Evolutionary conservation across 2,797 vertebrate species (phyloP), one percentile per base, ranked within the genome.

Genomic region (Salmo trutta): DNA sequence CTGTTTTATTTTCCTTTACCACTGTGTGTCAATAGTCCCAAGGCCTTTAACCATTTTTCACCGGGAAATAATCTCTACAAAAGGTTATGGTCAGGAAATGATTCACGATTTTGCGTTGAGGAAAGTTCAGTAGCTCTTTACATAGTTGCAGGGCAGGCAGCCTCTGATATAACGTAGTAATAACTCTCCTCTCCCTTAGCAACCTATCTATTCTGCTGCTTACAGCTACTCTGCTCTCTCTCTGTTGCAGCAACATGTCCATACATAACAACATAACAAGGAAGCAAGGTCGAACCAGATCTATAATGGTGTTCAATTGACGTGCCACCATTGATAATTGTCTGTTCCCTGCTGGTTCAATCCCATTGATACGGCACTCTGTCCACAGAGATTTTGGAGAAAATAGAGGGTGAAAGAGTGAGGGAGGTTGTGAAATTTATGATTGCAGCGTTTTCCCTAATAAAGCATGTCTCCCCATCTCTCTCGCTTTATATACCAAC

Each of bases 231-330:
- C 82, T 21, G 76, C 72, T 75, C 64, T 1, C 64, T 1, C 53
- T 56, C 3, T 21, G 74, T 83, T 76, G 84, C 89, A 82, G 84
- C 73, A 85, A 81, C 79, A 84, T 65, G 36, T 88, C 77, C 76
- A n/a, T 17, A 81, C 74, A 24, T 64, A 67, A 67, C 51, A 70
- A 68, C 31, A 29, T 47, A 77, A 69, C 82, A 31, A 83, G 78
- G 70, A 78, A 75, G 68, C 78, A 19, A 83, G 79, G 83, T 75
- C 73, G 79, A 80, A 78, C 76, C 17, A 41, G n/a, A 84, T 88
- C 83, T 76, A 76, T 80, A 82, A 29, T 65, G 79, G 76, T 75
- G 29, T 79, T 75, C 53, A 27, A 62, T n/a, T 19, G 29, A 33
- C 33, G 82, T 16, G 15, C 80, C 82, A 88, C 41, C 41, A 82